Evolutionary conservation across 2,888 invertebrate species (phyloP), one percentile per base, ranked within the genome.

Genomic region (Dilophus febrilis): DNA sequence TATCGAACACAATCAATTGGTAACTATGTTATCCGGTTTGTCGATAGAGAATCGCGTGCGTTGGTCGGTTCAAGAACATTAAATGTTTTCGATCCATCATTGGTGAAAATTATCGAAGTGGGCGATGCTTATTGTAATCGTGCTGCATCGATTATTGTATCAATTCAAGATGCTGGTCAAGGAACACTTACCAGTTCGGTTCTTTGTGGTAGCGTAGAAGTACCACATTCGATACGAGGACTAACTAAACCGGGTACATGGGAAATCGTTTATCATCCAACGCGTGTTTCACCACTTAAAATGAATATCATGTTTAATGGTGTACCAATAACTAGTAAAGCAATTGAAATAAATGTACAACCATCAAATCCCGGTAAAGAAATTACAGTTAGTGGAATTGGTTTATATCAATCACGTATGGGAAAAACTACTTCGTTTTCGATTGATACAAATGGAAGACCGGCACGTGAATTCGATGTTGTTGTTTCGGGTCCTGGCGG

Each of bases 401-500:
- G 90, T 0, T 64, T 91, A 14, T 88, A 91, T 62, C 86, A 88
- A 56, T 79, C 88, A 0, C 74, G 81, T 49, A 76, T 83, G 22
- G 78, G 82, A 17, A 77, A 80, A 55, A 78, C 83, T 2, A 82
- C 87, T 1, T 81, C 81, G 0, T 91, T 92, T 64, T 78, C 84
- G 35, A 86, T 94, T 44, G 86, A 88, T 56, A 90, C 90, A 0
- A 69, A 85, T 7, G 86, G 87, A 4, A 69, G 82, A 36, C 77
- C 84, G 2, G 84, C 84, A 2, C 68, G 88, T 41, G 88, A 90
- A 56, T 90, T 91, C 55, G 91, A 91, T 58, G 90, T 91, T 0
- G 83, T 91, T 0, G 82, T 86, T 2, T 83, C 84, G 0, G 84
- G 84, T 1, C 83, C 82, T 0, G 77, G 78, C 7, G 74, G 82